Conservation (phyloP, 2,113 vertebrate genomes). For the Paramormyrops kingsleyae region DNA sequence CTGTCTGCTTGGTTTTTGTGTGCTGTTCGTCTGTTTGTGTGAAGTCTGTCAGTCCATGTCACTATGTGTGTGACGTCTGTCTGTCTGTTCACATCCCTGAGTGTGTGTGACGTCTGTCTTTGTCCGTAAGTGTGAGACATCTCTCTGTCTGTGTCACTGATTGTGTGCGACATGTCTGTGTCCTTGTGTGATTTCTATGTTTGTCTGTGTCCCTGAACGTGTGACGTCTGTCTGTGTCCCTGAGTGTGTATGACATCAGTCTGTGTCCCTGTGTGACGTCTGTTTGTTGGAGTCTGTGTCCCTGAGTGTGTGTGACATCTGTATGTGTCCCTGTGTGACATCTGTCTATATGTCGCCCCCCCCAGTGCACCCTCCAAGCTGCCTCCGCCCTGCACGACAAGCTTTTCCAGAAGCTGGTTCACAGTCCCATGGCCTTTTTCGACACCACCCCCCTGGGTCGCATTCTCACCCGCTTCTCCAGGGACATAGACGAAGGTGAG, state of each 20-base stretch:
- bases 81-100: neutral
- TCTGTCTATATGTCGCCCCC: neutral
- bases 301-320: neutral
- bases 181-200: neutral
- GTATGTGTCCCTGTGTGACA: neutral
- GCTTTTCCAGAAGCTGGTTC: constrained; percentile 61
- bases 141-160: neutral
- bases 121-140: neutral
- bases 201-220: neutral
- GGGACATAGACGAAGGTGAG: constrained; percentile 76
- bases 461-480: constrained; percentile 72
- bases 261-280: neutral
- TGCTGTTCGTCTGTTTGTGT: neutral
- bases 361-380: constrained; percentile 67
- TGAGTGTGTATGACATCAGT: neutral
- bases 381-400: constrained; percentile 66
- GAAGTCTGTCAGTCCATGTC: neutral
- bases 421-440: constrained; percentile 67
- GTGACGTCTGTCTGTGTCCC: neutral
- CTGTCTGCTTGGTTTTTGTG: neutral
- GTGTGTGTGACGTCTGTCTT: neutral
- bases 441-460: constrained; percentile 73
- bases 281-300: neutral
- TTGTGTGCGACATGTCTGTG: neutral
- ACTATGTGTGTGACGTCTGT: neutral